A percentile compares a stretch with the other conserved stretches of the same genome.
Evolutionary conservation across 2,888 invertebrate genomes (phyloP).

Genomic region (Scaeva pyrastri): DNA sequence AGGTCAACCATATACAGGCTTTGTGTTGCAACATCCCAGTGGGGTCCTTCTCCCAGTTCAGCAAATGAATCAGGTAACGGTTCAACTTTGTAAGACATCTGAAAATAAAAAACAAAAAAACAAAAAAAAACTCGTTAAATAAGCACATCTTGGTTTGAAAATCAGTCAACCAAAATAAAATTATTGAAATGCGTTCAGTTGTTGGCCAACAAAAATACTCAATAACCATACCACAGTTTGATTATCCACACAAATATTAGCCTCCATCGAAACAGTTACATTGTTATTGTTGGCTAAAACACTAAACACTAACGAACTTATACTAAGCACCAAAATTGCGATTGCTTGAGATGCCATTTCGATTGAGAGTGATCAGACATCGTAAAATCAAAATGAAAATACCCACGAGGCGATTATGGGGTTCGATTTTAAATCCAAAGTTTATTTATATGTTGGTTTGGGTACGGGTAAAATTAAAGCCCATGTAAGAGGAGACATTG

Average conservation of each 20-base stretch:
- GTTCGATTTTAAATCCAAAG: conserved; percentile 54
- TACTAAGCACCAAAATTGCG: conserved; percentile 32
- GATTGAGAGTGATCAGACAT: conserved; percentile 50
- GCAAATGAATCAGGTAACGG: conserved; percentile 68
- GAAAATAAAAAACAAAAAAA: not conserved
- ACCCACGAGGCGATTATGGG: conserved; percentile 14
- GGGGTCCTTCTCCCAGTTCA: conserved; percentile 87
- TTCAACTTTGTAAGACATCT: conserved; percentile 78
- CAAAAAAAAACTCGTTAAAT: not conserved
- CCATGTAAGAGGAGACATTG: conserved; percentile 15
- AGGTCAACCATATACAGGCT: conserved; percentile 87
- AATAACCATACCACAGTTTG: conserved; percentile 72
- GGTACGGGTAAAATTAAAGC: not conserved
- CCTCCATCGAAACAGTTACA: conserved; percentile 72
- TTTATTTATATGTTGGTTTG: conserved; percentile 7
- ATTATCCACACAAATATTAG: conserved; percentile 68
- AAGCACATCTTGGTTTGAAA: not conserved
- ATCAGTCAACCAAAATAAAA: conserved; percentile 20
- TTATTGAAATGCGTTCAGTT: not conserved
- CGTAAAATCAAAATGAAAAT: conserved; percentile 21
- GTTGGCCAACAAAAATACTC: conserved; percentile 31
- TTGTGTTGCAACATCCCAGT: conserved; percentile 86
- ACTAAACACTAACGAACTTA: conserved; percentile 47
- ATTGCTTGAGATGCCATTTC: conserved; percentile 66
- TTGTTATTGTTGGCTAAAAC: conserved; percentile 48